Base-by-base conservation (phyloP, 2,888 invertebrate genomes). In the Apamea epomidion region DNA sequence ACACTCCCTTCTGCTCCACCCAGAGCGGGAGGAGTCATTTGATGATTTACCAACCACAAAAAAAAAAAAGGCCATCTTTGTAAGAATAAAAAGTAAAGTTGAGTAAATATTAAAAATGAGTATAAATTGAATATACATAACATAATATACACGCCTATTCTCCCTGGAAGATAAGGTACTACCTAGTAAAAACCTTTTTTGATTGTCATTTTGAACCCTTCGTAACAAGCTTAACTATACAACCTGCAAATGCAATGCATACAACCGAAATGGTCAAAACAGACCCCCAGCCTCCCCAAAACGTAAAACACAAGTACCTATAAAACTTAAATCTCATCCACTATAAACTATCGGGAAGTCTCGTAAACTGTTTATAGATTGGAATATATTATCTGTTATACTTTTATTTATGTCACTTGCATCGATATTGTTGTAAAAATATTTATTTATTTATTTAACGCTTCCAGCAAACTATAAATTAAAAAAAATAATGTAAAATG, bases 311-410 rank as follows among this genome's bases (percentile, higher is more conserved):
- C 82, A 90, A 89, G 90, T 88, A 76, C 77, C 87, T 45, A 89
- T 90, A 90, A 91, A 92, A 92, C 87, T 90, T 88, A 90, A 91
- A 92, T 91, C 91, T 89, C 89, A 91, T 92, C 90, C 91, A 91
- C 91, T 92, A 92, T 93, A 93, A 93, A 92, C 89, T 89, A 90
- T 90, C 81, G 89, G 88, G 85, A 90, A 87, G 88, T 85, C 86
- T 92, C 94, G 87, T 95, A 94, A 95, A 95, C 87, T 90, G 91
- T 94, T 95, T 95, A 95, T 94, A 93, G 93, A 93, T 92, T 83
- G 90, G 89, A 89, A 92, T 92, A 93, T 90, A 92, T 92, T 91
- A 88, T 90, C 83, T 87, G 88, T 89, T 87, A 88, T 90, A 90
- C 86, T 82, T 88, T 89, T 87, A 89, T 90, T 92, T 91, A 91